Conservation (phyloP, 1,140 invertebrate species). For the Triops cancriformis region DNA sequence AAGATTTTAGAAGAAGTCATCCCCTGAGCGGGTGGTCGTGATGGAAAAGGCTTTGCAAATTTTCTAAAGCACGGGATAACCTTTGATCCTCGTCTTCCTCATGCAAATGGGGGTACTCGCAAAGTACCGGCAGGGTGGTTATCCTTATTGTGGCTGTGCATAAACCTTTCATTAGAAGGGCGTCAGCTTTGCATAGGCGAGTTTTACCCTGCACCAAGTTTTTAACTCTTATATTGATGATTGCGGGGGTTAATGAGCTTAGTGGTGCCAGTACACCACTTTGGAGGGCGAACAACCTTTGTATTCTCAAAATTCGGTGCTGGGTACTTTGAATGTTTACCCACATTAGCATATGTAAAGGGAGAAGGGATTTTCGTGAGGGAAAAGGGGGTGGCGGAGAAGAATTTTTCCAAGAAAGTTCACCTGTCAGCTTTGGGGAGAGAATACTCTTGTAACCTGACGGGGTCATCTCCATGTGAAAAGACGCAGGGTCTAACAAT, state of each 20-base stretch:
- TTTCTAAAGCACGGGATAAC: not conserved
- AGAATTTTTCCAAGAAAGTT: not conserved
- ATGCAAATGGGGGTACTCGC: not conserved
- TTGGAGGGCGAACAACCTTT: not conserved
- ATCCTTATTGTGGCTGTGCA: not conserved
- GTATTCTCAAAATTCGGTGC: not conserved
- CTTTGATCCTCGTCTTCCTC: no score
- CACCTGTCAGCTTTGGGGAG: not conserved
- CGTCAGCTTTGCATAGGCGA: not conserved
- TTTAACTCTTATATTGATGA: not conserved
- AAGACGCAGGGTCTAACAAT: not conserved
- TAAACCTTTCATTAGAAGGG: not conserved
- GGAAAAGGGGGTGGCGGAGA: not conserved
- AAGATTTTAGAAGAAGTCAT: not conserved
- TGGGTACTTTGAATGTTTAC: not conserved
- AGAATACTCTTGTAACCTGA: not conserved
- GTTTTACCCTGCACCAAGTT: not conserved
- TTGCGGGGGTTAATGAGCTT: not conserved
- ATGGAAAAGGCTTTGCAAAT: not conserved
- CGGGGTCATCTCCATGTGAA: conserved; percentile 12
- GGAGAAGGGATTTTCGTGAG: not conserved
- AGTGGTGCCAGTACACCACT: not conserved
- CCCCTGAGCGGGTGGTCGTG: not conserved
- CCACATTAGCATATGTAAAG: not conserved
- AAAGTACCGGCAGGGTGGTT: not conserved